A percentile compares a stretch with the other conserved stretches of the same genome.
These are phyloP conservation scores for Nibea albiflora DNA, from an alignment of 2,113 vertebrate species.

Conservation along the genomic window DNA sequence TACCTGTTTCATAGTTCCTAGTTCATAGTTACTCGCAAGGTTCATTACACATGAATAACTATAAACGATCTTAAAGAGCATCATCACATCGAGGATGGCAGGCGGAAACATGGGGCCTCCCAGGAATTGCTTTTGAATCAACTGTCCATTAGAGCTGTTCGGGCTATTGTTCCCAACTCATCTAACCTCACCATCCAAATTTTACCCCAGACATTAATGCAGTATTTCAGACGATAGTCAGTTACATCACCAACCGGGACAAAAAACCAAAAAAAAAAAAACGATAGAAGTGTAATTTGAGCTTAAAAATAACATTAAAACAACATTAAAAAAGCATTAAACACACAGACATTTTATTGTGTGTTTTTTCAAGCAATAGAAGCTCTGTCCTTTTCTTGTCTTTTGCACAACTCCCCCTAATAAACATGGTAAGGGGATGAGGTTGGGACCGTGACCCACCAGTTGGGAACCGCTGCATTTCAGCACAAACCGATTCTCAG, in stretches of 20 bases:
- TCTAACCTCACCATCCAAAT: background rate
- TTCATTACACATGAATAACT: no score
- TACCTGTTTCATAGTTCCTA: no score
- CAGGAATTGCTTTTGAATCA: no score
- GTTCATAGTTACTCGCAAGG: no score
- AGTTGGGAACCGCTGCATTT: background rate
- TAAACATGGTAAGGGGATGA: background rate
- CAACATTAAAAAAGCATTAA: background rate
- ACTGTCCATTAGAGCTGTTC: background rate
- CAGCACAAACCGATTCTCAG: background rate
- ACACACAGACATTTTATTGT: background rate
- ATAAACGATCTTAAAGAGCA: no score
- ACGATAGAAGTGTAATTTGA: background rate
- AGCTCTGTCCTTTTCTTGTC: background rate
- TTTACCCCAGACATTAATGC: background rate
- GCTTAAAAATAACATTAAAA: background rate
- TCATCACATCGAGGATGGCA: no score
- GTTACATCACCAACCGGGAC: background rate
- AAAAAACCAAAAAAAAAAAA: no score
- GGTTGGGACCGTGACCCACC: background rate
- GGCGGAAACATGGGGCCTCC: no score
- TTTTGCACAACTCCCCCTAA: background rate
- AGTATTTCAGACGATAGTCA: background rate
- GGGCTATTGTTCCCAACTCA: background rate
- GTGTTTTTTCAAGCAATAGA: background rate